Base-by-base conservation (phyloP, 2,888 invertebrate species). In the Troglohyphantes excavatus region DNA sequence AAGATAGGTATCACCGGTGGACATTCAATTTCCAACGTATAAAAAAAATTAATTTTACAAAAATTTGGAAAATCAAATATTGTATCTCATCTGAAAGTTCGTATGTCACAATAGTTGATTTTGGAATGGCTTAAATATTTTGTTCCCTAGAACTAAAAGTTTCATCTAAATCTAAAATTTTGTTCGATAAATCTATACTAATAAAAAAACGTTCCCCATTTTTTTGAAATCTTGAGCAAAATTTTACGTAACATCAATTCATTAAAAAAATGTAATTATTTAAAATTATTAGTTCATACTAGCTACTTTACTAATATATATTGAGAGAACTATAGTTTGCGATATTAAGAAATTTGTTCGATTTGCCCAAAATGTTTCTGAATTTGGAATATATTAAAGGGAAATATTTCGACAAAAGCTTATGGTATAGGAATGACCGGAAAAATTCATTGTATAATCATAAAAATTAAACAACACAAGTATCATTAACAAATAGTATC, bases 101-200 rank as follows among this genome's bases (percentile, higher is more conserved):
- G n/a, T n/a, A n/a, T n/a, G n/a, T n/a, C n/a, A n/a, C n/a, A 70
- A 33, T 6, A 33, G 9, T 33, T 9, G 3, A 6, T 11, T 26
- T 21, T 70, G 68, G 68, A 70, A 70, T 70, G 68, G 21, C 19
- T 11, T 13, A 70, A n/a, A n/a, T 2, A 39, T 33, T 67, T 70
- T 70, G 68, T 21, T 70, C 68, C 68, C 68, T 39, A 39, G 7
- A 59, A 59, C 7, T 59, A 59, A 59, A 59, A 59, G 5, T 13
- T 17, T 17, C n/a, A 13, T 59, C 19, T 29, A 67, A 5, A n/a
- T 17, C 19, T 3, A 67, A 29, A n/a, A 17, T 67, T 67, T 67
- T n/a, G 29, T 7, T 27, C 19, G 33, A n/a, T 29, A 67, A 27
- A 27, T 67, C 13, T 17, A 65, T 11, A n/a, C n/a, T n/a, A n/a